A percentile compares a stretch with the other conserved stretches of the same genome.
Conservation (phyloP, 2,113 vertebrate species). For the Benthochromis sp. region DNA sequence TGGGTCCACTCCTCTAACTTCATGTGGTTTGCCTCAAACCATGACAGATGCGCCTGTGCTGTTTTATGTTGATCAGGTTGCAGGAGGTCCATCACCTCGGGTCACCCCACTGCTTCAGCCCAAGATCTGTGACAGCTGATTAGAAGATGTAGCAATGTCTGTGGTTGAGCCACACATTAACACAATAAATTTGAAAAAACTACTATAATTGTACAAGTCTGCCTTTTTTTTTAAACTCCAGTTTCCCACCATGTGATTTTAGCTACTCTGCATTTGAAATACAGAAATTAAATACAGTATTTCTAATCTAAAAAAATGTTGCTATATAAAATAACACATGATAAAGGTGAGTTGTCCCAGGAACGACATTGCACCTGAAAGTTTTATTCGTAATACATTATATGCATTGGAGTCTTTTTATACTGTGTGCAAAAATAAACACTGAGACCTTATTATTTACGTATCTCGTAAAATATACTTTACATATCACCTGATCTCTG, state of each 20-base stretch:
- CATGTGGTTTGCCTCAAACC: not conserved
- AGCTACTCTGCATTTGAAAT: not conserved
- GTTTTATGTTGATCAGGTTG: conserved; percentile 18
- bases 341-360: not conserved
- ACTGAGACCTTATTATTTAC: not conserved
- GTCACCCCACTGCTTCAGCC: conserved; percentile 1
- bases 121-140: not conserved
- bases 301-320: not conserved
- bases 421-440: not conserved
- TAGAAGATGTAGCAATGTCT: not conserved
- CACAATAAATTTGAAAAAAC: not conserved
- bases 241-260: not conserved
- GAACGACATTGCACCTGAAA: accelerated
- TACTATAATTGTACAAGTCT: not conserved
- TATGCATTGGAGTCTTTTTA: not conserved
- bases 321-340: not conserved
- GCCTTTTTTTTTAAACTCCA: not conserved
- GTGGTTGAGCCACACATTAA: not conserved
- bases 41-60: not conserved
- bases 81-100: not conserved
- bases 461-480: not conserved
- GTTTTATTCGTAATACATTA: not conserved
- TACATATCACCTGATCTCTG: not conserved
- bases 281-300: not conserved
- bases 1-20: not conserved